Evolutionary conservation across 2,797 vertebrate species (phyloP).

Genomic region (Cygnus olor): DNA sequence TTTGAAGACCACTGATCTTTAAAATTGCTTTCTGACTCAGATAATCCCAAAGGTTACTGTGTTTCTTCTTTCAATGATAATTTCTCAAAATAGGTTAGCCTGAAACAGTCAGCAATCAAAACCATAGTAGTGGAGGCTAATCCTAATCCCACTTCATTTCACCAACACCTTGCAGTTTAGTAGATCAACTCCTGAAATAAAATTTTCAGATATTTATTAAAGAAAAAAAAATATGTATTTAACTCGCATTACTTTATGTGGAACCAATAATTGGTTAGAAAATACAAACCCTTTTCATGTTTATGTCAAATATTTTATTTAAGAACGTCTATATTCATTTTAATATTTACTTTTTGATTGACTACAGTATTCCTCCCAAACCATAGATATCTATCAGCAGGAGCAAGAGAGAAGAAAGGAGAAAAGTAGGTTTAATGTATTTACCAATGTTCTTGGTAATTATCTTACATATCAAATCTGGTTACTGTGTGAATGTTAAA

Average conservation of each 20-base stretch:
- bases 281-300: background rate
- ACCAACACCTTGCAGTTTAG: background rate
- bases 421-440: background rate
- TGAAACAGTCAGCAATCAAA: background rate
- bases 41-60: background rate
- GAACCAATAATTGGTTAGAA: background rate
- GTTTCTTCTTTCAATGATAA: background rate
- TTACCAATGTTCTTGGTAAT: background rate
- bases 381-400: background rate
- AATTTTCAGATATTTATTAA: background rate
- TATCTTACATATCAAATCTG: background rate
- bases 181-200: background rate
- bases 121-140: background rate
- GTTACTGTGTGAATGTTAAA: background rate
- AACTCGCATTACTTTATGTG: background rate
- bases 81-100: background rate
- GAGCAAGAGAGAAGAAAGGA: background rate
- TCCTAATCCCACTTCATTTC: background rate
- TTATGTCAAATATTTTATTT: background rate
- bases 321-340: background rate
- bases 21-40: too few relatives aligned
- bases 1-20: background rate
- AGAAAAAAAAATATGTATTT: background rate
- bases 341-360: background rate
- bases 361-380: background rate